Conservation (phyloP, 2,888 invertebrate genomes). For the Xestoiulus laeticollis region DNA sequence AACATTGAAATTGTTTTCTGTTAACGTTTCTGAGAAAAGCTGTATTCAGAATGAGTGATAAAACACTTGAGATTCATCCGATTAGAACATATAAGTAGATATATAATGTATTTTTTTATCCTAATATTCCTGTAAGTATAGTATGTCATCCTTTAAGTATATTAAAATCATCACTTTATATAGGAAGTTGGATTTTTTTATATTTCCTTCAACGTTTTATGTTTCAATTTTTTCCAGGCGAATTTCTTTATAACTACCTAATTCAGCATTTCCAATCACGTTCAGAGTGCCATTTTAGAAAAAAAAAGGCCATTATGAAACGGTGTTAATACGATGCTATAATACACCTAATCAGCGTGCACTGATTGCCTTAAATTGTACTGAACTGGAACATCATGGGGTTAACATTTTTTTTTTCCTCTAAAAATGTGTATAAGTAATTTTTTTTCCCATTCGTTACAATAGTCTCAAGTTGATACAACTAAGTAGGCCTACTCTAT, state of each 20-base stretch:
- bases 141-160: no score
- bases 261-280: neutral
- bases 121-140: no score
- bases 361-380: conserved; percentile 19
- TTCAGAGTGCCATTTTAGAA: neutral
- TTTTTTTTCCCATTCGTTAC: neutral
- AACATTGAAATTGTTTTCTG: no score
- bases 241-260: neutral
- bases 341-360: neutral
- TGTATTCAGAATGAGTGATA: no score
- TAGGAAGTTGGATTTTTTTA: neutral
- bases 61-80: no score
- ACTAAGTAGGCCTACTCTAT: neutral
- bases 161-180: neutral
- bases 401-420: neutral
- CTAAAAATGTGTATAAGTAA: neutral
- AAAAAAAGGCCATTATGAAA: neutral
- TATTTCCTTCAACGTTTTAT: no score
- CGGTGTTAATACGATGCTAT: conserved; percentile 3
- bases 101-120: no score
- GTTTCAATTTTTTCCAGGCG: neutral
- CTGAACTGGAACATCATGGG: neutral
- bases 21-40: no score
- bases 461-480: neutral
- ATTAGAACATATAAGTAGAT: no score